Percentiles rank a stretch among this genome's conserved stretches.
Evolutionary conservation across 2,888 invertebrate genomes (phyloP).

Genomic region (Hypolimnas misippus): DNA sequence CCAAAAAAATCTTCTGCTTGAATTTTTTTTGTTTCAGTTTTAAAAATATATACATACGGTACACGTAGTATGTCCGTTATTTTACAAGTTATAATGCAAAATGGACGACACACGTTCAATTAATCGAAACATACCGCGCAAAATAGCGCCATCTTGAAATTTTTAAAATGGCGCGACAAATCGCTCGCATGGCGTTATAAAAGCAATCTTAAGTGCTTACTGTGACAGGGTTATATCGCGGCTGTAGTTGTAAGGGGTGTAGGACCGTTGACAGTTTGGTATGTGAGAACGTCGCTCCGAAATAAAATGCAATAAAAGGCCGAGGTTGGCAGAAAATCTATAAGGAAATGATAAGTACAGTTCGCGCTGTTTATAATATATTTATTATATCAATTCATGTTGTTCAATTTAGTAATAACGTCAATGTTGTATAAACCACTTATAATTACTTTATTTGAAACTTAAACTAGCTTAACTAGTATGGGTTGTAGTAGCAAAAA

Average conservation of each 20-base stretch:
- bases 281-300: constrained; percentile 50
- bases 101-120: no score
- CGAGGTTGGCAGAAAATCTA: constrained; percentile 49
- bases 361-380: constrained; percentile 21
- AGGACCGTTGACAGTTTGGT: constrained; percentile 46
- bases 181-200: constrained; percentile 49
- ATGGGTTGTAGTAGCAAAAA: no score
- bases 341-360: constrained; percentile 50
- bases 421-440: no score
- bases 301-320: constrained; percentile 64
- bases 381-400: background rate
- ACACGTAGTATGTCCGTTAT: no score
- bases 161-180: constrained; percentile 49
- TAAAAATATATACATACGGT: no score
- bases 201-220: constrained; percentile 46
- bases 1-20: no score
- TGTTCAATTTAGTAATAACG: background rate
- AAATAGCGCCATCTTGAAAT: constrained; percentile 42
- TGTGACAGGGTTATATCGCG: constrained; percentile 48
- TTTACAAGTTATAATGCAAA: no score
- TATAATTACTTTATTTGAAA: no score
- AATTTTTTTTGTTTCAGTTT: no score
- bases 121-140: constrained; percentile 21
- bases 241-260: constrained; percentile 36
- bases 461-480: no score